Percentiles rank a stretch among this genome's conserved stretches.
Evolutionary conservation across 2,888 invertebrate genomes (phyloP).

Genomic region (Helicoverpa assulta): DNA sequence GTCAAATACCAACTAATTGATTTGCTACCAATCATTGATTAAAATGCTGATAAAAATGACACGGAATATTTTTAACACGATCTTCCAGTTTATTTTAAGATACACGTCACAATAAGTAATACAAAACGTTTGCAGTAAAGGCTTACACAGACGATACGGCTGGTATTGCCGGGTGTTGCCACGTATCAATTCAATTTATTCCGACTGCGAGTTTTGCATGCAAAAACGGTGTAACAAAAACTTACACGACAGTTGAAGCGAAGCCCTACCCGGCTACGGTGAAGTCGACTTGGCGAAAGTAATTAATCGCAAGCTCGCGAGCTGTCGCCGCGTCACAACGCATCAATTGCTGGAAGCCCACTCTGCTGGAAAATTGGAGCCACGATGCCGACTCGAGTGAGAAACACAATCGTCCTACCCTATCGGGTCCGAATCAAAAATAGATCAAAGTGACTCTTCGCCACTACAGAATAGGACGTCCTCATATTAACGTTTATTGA

Average conservation of each 20-base stretch:
- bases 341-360: slow-evolving; percentile 81
- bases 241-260: slow-evolving; percentile 78
- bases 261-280: slow-evolving; percentile 78
- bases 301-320: slow-evolving; percentile 83
- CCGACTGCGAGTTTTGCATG: slow-evolving; percentile 64
- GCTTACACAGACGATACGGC: slow-evolving; percentile 36
- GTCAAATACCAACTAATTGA: background rate
- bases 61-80: slow-evolving; percentile 10
- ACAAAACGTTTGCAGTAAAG: slow-evolving; percentile 39
- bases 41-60: slow-evolving; percentile 28
- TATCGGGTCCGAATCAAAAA: slow-evolving; percentile 59
- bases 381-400: slow-evolving; percentile 78
- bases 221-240: slow-evolving; percentile 80
- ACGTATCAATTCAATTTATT: slow-evolving; percentile 67
- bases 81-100: slow-evolving; percentile 38
- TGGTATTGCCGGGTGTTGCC: slow-evolving; percentile 50
- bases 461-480: slow-evolving; percentile 33
- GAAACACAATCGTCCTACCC: slow-evolving; percentile 74
- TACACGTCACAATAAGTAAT: slow-evolving; percentile 44
- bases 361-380: slow-evolving; percentile 87
- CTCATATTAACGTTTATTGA: slow-evolving; percentile 58
- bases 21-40: slow-evolving; percentile 21
- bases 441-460: slow-evolving; percentile 57
- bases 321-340: slow-evolving; percentile 86
- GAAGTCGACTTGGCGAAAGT: slow-evolving; percentile 82